A percentile compares a stretch with the other conserved stretches of the same genome.
Evolutionary conservation across 2,888 invertebrate species (phyloP).

Genomic region (Oscheius sp.): DNA sequence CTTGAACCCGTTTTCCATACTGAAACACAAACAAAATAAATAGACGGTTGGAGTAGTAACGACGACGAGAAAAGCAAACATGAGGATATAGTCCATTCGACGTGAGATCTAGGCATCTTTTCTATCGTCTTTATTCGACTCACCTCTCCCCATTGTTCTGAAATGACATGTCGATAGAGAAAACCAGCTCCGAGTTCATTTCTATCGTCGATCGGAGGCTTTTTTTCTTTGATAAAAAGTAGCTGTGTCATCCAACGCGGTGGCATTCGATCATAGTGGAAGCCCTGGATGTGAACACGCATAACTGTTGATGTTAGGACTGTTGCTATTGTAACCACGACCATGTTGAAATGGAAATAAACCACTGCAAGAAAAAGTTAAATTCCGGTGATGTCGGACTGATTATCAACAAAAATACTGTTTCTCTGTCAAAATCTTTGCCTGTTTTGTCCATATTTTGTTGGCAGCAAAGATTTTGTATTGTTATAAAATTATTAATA

Average conservation of each 20-base stretch:
- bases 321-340: constrained; percentile 59
- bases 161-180: constrained; percentile 16
- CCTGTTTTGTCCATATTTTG: too few species aligned
- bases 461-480: too few species aligned
- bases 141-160: constrained; percentile 54
- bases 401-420: too few species aligned
- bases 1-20: constrained; percentile 18
- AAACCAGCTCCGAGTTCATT: constrained; percentile 1
- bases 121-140: background rate
- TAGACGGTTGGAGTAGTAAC: constrained; percentile 52
- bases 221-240: constrained; percentile 29
- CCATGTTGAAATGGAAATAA: constrained; percentile 61
- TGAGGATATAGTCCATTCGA: constrained; percentile 53
- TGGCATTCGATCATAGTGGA: constrained; percentile 43
- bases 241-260: constrained; percentile 42
- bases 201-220: constrained; percentile 27
- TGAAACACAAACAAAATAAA: constrained; percentile 44
- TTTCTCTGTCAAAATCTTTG: too few species aligned
- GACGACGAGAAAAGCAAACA: constrained; percentile 45
- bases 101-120: constrained; percentile 40
- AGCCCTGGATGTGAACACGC: constrained; percentile 54
- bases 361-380: constrained; percentile 44
- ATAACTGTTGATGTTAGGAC: constrained; percentile 58
- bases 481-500: too few species aligned
- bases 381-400: too few species aligned